These are phyloP conservation scores for Drosophila diplacantha DNA, from an alignment of 2,888 invertebrate genomes.

Conservation along the genomic window DNA sequence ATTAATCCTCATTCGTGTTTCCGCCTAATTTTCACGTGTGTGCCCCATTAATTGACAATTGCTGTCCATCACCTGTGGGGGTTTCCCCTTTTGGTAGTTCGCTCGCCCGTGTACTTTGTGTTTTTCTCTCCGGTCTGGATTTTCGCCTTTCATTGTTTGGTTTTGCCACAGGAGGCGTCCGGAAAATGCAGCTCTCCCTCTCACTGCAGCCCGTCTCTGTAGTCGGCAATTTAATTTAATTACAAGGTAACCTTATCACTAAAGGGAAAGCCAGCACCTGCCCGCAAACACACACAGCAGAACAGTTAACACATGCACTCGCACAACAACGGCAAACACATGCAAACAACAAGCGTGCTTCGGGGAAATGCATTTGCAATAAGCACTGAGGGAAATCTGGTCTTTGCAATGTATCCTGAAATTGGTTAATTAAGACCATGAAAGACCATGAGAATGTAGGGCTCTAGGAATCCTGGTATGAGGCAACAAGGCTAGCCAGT, in stretches of 20 bases:
- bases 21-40: constrained; percentile 60
- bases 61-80: constrained; percentile 19
- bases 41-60: constrained; percentile 59
- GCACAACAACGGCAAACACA: constrained; percentile 7
- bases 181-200: constrained; percentile 5
- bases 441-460: too few species aligned
- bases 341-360: constrained; percentile 13
- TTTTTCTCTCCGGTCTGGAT: constrained; percentile 11
- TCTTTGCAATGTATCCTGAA: neutral
- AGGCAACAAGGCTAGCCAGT: neutral
- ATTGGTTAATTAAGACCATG: too few species aligned
- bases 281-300: constrained; percentile 15
- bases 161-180: constrained; percentile 30
- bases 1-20: constrained; percentile 65
- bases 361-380: constrained; percentile 14
- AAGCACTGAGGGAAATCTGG: neutral
- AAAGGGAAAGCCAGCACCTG: constrained; percentile 59
- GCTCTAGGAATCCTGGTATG: neutral
- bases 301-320: constrained; percentile 3
- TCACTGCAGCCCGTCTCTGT: neutral
- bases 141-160: constrained; percentile 14
- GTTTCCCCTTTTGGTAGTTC: neutral
- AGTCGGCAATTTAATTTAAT: constrained; percentile 67
- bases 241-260: constrained; percentile 63
- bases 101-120: neutral